Conservation (phyloP, 2,797 vertebrate species). For the Sciaenops ocellatus region DNA sequence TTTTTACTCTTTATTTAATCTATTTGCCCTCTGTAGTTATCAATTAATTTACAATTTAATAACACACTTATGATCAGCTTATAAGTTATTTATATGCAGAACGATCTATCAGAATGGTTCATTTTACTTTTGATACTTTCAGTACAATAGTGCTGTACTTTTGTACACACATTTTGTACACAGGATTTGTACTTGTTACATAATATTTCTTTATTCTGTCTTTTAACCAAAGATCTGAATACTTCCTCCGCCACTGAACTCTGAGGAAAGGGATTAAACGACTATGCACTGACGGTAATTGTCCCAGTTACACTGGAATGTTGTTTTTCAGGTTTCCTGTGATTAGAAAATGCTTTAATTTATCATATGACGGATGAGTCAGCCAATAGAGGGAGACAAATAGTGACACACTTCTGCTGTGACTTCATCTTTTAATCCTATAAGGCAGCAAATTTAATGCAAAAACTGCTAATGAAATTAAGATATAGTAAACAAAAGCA, state of each 20-base stretch:
- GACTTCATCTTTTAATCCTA: slow-evolving; percentile 43
- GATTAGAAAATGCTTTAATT: slow-evolving; percentile 33
- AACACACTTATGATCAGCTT: too few relatives aligned
- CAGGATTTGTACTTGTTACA: too few relatives aligned
- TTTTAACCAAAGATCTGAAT: background rate
- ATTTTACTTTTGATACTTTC: background rate
- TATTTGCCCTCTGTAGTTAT: background rate
- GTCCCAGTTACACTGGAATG: background rate
- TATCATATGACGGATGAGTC: slow-evolving; percentile 32
- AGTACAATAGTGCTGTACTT: background rate
- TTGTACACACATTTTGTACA: background rate
- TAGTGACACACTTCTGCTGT: slow-evolving; percentile 36
- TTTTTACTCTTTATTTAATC: background rate
- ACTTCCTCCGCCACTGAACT: background rate
- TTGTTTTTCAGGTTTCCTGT: slow-evolving; percentile 16
- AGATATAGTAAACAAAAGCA: background rate
- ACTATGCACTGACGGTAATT: background rate
- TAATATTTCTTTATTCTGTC: background rate
- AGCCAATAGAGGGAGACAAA: slow-evolving; percentile 81
- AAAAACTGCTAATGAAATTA: background rate
- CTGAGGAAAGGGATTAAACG: background rate
- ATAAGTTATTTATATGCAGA: background rate
- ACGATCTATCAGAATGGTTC: background rate
- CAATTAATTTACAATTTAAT: too few relatives aligned
- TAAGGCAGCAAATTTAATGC: background rate